phyloP scores from a whole-genome alignment of 2,888 invertebrate species.

The Drepanosiphum platanoidis region DNA sequence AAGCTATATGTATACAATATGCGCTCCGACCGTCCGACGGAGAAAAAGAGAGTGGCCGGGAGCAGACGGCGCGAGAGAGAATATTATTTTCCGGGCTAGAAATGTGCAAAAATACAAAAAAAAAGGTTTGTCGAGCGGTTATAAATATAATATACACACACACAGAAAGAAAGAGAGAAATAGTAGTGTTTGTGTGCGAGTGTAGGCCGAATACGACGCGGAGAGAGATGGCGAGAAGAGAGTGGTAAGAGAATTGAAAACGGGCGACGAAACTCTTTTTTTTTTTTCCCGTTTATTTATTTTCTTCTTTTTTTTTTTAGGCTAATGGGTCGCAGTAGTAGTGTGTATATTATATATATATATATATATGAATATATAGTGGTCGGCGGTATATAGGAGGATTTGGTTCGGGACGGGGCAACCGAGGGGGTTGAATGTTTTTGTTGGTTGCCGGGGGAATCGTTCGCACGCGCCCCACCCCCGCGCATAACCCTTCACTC shows the following conservation, averaged over 20 bases:
- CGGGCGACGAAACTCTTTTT: conserved; percentile 18
- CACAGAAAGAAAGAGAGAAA: background rate
- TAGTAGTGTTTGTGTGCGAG: background rate
- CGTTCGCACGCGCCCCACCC: conserved; percentile 19
- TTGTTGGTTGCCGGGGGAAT: conserved; percentile 57
- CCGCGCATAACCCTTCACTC: background rate
- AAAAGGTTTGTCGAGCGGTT: conserved; percentile 58
- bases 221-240: background rate
- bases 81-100: conserved; percentile 46
- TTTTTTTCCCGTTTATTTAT: too few relatives aligned
- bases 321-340: conserved; percentile 55
- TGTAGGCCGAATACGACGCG: background rate
- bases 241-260: conserved; percentile 35
- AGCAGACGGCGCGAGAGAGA: background rate
- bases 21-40: background rate
- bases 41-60: background rate
- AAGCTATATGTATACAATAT: conserved; percentile 12
- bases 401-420: background rate
- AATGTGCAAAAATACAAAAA: conserved; percentile 35
- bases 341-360: background rate
- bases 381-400: conserved; percentile 13
- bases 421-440: conserved; percentile 55
- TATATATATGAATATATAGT: background rate
- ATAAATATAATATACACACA: too few relatives aligned
- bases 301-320: conserved; percentile 27